Conservation (phyloP, 1,140 invertebrate species). For the Stegodyphus mimosarum region DNA sequence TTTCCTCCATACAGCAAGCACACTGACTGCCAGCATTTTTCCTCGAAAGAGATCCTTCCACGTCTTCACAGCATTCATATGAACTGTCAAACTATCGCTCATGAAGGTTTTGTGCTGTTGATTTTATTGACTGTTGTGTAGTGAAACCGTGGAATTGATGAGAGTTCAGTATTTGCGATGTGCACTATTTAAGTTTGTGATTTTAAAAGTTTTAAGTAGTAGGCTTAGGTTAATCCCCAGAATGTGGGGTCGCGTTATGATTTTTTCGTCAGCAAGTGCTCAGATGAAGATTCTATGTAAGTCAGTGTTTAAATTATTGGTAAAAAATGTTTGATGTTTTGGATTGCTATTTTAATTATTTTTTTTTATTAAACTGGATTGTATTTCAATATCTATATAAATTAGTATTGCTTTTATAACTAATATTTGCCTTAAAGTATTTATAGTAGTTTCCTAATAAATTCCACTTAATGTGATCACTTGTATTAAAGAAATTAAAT, state of each 20-base stretch:
- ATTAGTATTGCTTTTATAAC: too few relatives aligned
- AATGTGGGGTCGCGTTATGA: conserved; percentile 51
- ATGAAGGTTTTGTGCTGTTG: conserved; percentile 23
- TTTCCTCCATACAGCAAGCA: conserved; percentile 56
- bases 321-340: conserved; percentile 16
- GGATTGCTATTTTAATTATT: too few relatives aligned
- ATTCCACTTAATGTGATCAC: too few relatives aligned
- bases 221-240: conserved; percentile 54
- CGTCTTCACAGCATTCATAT: conserved; percentile 26
- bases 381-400: too few relatives aligned
- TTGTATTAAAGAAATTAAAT: too few relatives aligned
- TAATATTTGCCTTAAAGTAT: too few relatives aligned
- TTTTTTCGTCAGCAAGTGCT: conserved; percentile 21
- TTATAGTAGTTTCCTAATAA: too few relatives aligned
- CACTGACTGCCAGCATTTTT: conserved; percentile 40
- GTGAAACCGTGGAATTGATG: conserved; percentile 38
- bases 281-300: conserved; percentile 50
- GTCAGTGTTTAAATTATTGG: conserved; percentile 59
- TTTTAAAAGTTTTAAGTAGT: conserved; percentile 45
- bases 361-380: too few relatives aligned
- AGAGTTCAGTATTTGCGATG: conserved; percentile 16
- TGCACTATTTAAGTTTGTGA: conserved; percentile 37
- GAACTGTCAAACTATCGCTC: conserved; percentile 21
- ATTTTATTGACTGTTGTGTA: conserved; percentile 33
- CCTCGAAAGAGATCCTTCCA: conserved; percentile 40